Evolutionary conservation across 2,888 invertebrate genomes (phyloP).

Genomic region (Drosophila atroscutellata): DNA sequence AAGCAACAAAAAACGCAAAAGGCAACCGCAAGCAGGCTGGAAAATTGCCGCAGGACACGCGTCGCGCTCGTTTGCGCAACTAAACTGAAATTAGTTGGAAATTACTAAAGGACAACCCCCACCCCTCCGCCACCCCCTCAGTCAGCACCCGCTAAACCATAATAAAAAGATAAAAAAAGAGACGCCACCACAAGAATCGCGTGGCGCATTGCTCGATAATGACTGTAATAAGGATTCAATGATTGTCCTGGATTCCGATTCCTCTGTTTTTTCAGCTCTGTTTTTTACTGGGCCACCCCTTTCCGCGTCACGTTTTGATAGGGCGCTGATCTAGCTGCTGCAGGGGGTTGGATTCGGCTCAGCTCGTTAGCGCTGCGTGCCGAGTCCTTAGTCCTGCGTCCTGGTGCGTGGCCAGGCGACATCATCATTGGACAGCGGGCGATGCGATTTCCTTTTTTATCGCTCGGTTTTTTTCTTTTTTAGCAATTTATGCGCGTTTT

Average conservation of each 20-base stretch:
- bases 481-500: conserved; percentile 53
- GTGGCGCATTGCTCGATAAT: conserved; percentile 66
- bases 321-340: conserved; percentile 48
- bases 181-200: conserved; percentile 61
- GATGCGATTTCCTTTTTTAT: conserved; percentile 27
- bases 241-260: conserved; percentile 65
- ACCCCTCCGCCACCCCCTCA: conserved; percentile 27
- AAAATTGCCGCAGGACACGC: conserved; percentile 82
- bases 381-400: conserved; percentile 2
- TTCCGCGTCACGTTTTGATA: conserved; percentile 62
- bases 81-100: conserved; percentile 79
- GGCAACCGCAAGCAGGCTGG: conserved; percentile 61
- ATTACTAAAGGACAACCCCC: conserved; percentile 44
- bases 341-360: conserved; percentile 23
- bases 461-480: conserved; percentile 3
- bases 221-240: conserved; percentile 80
- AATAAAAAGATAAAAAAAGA: conserved; percentile 59
- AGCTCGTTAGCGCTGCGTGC: conserved; percentile 43
- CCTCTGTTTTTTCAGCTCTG: conserved; percentile 15
- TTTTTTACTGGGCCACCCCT: conserved; percentile 50
- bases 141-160: conserved; percentile 7
- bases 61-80: conserved; percentile 75
- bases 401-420: conserved; percentile 48
- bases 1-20: conserved; percentile 19
- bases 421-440: conserved; percentile 57